A percentile compares a stretch with the other conserved stretches of the same genome.
These are phyloP conservation scores for Iguana delicatissima DNA, from an alignment of 2,797 vertebrate genomes.

Conservation along the genomic window DNA sequence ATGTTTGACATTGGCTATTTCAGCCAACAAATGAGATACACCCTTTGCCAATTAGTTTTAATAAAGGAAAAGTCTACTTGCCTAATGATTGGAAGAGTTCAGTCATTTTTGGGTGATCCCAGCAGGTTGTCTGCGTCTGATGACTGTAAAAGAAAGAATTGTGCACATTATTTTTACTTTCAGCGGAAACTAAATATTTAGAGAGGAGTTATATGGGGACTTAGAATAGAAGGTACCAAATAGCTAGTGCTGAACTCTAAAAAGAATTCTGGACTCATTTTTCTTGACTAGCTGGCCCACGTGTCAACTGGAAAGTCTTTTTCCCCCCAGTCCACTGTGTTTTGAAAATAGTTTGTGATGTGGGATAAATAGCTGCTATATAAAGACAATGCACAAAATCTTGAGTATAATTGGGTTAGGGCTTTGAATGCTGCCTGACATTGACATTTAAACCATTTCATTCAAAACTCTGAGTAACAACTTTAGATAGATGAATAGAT, in stretches of 20 bases:
- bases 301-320: neutral
- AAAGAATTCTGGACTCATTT: neutral
- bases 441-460: neutral
- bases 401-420: neutral
- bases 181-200: neutral
- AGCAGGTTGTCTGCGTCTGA: constrained; percentile 95
- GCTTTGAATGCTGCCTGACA: neutral
- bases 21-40: neutral
- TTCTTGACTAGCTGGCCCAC: neutral
- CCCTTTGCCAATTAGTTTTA: neutral
- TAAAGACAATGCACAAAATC: neutral
- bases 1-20: neutral
- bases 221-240: neutral
- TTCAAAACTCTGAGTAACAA: neutral
- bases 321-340: neutral
- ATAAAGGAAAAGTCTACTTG: constrained; percentile 74
- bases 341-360: neutral
- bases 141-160: constrained; percentile 83
- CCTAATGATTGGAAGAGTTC: constrained; percentile 97
- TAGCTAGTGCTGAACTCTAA: neutral
- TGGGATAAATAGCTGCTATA: neutral
- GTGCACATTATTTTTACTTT: constrained; percentile 46
- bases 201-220: no score
- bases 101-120: constrained; percentile 99
- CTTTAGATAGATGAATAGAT: neutral